These are phyloP conservation scores for Percopsis transmontana DNA, from an alignment of 2,113 vertebrate species.

Conservation along the genomic window DNA sequence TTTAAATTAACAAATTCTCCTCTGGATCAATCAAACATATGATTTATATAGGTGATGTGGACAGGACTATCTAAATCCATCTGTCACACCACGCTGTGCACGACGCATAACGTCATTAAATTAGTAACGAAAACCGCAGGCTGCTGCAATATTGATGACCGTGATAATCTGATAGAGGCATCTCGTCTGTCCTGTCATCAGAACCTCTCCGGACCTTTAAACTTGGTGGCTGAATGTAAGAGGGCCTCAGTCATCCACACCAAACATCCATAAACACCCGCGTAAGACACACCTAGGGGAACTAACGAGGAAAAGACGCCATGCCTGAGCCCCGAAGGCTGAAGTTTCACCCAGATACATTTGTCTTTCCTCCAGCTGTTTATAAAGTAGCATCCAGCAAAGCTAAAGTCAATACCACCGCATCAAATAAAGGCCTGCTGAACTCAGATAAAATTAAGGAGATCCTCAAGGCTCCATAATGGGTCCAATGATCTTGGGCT, in stretches of 20 bases:
- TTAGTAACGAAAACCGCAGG: background rate
- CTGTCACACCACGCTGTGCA: background rate
- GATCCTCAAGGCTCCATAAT: background rate
- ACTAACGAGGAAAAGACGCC: background rate
- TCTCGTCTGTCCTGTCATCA: conserved; percentile 17
- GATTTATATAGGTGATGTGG: too few species aligned
- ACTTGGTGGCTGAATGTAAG: background rate
- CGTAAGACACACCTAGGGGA: background rate
- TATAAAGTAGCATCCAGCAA: background rate
- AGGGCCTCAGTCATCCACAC: background rate
- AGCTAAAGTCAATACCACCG: background rate
- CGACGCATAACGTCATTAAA: background rate
- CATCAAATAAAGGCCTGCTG: background rate
- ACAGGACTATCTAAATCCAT: too few species aligned
- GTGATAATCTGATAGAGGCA: conserved; percentile 18
- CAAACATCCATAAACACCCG: conserved; percentile 3
- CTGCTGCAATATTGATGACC: conserved; percentile 35
- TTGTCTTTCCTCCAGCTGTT: background rate
- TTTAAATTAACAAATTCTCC: too few species aligned
- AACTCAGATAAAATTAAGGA: background rate
- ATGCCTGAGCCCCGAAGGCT: background rate
- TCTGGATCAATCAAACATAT: too few species aligned
- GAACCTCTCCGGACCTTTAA: background rate
- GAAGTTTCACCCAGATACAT: background rate
- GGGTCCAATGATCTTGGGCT: background rate